A percentile compares a stretch with the other conserved stretches of the same genome.
These are phyloP conservation scores for Drosophila triauraria DNA, from an alignment of 1,140 invertebrate genomes.

Conservation along the genomic window DNA sequence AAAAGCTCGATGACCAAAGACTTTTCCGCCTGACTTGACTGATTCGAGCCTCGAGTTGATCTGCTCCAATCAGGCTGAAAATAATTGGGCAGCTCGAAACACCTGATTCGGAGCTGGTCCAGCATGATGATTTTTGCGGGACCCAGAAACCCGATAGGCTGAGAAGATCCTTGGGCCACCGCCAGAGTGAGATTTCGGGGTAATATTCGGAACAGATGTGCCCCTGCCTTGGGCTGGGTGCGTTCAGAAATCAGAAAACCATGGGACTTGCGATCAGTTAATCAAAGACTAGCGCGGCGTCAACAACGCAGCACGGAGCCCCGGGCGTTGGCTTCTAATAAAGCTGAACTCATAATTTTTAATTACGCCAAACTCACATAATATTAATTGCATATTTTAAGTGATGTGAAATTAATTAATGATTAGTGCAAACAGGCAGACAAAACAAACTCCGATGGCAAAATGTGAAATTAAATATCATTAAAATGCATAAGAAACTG, in stretches of 20 bases:
- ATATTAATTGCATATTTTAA: slow-evolving; percentile 78
- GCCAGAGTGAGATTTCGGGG: slow-evolving; percentile 44
- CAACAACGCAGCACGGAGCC: slow-evolving; percentile 37
- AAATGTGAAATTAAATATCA: slow-evolving; percentile 78
- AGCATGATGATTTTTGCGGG: slow-evolving; percentile 28
- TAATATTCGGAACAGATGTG: slow-evolving; percentile 51
- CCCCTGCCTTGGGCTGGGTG: background rate
- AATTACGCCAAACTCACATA: slow-evolving; percentile 58
- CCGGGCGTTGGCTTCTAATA: slow-evolving; percentile 41
- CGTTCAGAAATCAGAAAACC: background rate
- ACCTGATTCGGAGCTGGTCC: slow-evolving; percentile 52
- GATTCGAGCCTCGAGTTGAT: slow-evolving; percentile 49
- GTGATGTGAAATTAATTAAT: slow-evolving; percentile 80
- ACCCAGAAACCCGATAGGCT: slow-evolving; percentile 62
- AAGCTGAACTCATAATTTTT: slow-evolving; percentile 62
- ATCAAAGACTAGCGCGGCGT: slow-evolving; percentile 66
- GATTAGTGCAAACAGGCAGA: slow-evolving; percentile 73
- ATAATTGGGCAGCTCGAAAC: slow-evolving; percentile 65
- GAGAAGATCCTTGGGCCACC: slow-evolving; percentile 65
- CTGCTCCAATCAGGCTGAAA: slow-evolving; percentile 50
- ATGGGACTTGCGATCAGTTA: slow-evolving; percentile 64
- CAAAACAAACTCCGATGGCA: slow-evolving; percentile 47
- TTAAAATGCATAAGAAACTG: slow-evolving; percentile 74
- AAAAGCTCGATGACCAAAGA: slow-evolving; percentile 47
- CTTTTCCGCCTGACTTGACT: slow-evolving; percentile 52